Evolutionary conservation across 2,888 invertebrate species (phyloP).

Genomic region (Drosophila mulleri): DNA sequence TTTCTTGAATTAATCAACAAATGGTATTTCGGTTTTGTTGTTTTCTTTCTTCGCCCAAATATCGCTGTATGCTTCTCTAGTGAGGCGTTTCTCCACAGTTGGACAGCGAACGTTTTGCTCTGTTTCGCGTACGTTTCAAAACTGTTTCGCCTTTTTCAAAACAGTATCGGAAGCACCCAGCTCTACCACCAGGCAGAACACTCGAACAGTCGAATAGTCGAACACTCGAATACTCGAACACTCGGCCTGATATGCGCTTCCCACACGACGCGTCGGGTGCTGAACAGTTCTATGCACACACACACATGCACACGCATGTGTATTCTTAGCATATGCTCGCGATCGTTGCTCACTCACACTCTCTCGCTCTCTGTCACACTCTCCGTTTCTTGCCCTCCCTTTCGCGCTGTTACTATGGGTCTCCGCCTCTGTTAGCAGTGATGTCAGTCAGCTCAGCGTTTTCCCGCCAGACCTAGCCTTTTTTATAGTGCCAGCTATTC

Average conservation of each 20-base stretch:
- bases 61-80: slow-evolving; percentile 23
- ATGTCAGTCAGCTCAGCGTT: slow-evolving; percentile 11
- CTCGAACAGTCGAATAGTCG: slow-evolving; percentile 14
- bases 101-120: slow-evolving; percentile 52
- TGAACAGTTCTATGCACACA: slow-evolving; percentile 33
- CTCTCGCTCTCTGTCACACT: slow-evolving; percentile 9
- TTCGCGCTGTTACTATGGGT: slow-evolving; percentile 29
- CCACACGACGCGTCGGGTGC: slow-evolving; percentile 25
- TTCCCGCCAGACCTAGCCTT: not conserved
- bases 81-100: slow-evolving; percentile 31
- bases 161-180: slow-evolving; percentile 51
- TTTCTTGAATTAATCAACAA: slow-evolving; percentile 44
- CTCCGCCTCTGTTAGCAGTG: slow-evolving; percentile 27
- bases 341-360: slow-evolving; percentile 25
- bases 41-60: slow-evolving; percentile 12
- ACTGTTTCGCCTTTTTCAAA: slow-evolving; percentile 72
- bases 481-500: not conserved
- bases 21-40: slow-evolving; percentile 33
- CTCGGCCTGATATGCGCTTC: slow-evolving; percentile 20
- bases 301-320: slow-evolving; percentile 52
- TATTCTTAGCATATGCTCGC: slow-evolving; percentile 56
- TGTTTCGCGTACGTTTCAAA: slow-evolving; percentile 77
- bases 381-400: slow-evolving; percentile 22
- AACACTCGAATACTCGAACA: not conserved
- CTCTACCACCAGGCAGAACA: slow-evolving; percentile 29